Conservation (phyloP, 2,113 vertebrate genomes). For the Perognathus longimembris region DNA sequence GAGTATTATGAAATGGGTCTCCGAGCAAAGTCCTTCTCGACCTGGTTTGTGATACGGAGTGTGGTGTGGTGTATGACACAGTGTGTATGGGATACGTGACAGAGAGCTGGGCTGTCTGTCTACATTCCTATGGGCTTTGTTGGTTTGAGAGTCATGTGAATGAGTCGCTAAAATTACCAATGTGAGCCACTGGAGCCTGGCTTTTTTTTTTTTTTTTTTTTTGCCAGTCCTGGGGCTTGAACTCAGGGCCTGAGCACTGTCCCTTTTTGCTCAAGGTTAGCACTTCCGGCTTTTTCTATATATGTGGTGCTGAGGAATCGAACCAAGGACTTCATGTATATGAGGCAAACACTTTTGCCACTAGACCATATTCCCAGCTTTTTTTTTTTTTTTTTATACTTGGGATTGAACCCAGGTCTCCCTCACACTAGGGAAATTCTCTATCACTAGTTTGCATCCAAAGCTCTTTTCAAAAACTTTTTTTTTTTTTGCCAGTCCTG, state of each 20-base stretch:
- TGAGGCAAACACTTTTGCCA: no score
- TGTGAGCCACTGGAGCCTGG: no score
- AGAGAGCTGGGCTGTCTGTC: background rate
- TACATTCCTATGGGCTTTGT: background rate
- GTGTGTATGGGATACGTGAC: rapidly evolving
- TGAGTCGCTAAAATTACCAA: no score
- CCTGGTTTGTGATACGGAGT: background rate
- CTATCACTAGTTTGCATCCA: background rate
- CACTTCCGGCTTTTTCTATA: no score
- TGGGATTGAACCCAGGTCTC: background rate
- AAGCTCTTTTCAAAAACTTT: background rate
- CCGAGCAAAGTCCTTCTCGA: slow-evolving; percentile 34
- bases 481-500: background rate
- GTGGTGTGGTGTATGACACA: background rate
- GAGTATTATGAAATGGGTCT: background rate
- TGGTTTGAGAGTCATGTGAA: background rate
- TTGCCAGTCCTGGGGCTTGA: no score
- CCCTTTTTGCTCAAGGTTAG: no score
- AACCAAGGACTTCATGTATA: no score
- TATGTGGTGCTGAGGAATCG: no score
- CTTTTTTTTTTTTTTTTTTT: background rate
- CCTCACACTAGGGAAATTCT: no score
- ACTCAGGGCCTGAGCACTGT: no score
- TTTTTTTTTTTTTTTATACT: background rate
- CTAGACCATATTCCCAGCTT: no score